These are phyloP conservation scores for Phortica magna DNA, from an alignment of 2,888 invertebrate species.

Conservation along the genomic window DNA sequence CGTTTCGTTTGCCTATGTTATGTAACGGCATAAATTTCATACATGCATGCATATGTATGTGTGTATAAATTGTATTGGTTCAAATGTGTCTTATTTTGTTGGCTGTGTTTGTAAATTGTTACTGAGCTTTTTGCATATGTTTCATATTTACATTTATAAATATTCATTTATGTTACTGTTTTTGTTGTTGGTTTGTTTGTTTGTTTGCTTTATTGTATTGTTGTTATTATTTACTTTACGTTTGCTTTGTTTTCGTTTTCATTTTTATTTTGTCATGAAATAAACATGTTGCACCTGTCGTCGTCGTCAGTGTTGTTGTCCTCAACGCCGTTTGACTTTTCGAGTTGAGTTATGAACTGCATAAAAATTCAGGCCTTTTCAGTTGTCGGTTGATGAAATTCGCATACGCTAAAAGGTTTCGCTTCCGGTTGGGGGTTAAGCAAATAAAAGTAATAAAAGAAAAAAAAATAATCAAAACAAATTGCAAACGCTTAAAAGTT, in stretches of 20 bases:
- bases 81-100: not conserved
- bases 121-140: not conserved
- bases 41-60: not conserved
- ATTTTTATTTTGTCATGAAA: not conserved
- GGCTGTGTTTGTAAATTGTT: not conserved
- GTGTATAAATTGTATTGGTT: not conserved
- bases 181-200: not conserved
- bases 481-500: not conserved
- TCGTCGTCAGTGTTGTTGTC: not conserved
- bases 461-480: slow-evolving; percentile 8
- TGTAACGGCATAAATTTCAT: not conserved
- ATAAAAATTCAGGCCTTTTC: not conserved
- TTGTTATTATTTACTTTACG: not conserved
- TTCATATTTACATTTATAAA: not conserved
- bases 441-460: not conserved
- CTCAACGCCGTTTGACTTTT: not conserved
- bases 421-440: not conserved
- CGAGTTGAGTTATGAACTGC: slow-evolving; percentile 7
- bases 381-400: not conserved
- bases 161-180: not conserved
- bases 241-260: not conserved
- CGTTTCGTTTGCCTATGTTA: not conserved
- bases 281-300: slow-evolving; percentile 7
- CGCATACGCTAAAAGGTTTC: not conserved
- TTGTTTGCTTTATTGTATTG: not conserved